Percentiles rank a stretch among this genome's conserved stretches.
phyloP scores from a whole-genome alignment of 2,888 invertebrate genomes.

The Nesidiocoris tenuis region DNA sequence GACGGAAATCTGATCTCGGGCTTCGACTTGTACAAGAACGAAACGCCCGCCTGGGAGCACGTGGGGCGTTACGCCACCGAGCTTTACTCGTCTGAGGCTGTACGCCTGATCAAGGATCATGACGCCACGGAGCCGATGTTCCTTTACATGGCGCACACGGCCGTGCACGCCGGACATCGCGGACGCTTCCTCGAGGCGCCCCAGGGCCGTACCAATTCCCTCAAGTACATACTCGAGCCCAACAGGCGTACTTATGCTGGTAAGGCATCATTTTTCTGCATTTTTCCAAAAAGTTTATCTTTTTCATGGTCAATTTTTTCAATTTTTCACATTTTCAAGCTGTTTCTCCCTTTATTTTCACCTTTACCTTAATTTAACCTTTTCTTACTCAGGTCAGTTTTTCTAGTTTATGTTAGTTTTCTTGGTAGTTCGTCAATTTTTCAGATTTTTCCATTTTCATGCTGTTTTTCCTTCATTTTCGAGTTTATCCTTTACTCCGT shows the following conservation, averaged over 20 bases:
- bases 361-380: too few relatives aligned
- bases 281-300: neutral
- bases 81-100: constrained; percentile 57
- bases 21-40: constrained; percentile 56
- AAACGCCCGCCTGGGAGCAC: constrained; percentile 53
- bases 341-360: too few relatives aligned
- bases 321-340: too few relatives aligned
- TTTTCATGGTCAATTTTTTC: neutral
- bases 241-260: constrained; percentile 73
- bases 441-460: too few relatives aligned
- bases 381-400: too few relatives aligned
- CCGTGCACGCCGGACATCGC: constrained; percentile 59
- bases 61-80: constrained; percentile 57
- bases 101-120: constrained; percentile 55
- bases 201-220: constrained; percentile 64
- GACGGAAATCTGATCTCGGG: constrained; percentile 53
- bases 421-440: too few relatives aligned
- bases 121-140: constrained; percentile 56
- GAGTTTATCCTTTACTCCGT: too few relatives aligned
- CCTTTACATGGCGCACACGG: constrained; percentile 59
- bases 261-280: too few relatives aligned
- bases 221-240: constrained; percentile 67
- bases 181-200: constrained; percentile 58
- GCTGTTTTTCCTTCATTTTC: too few relatives aligned
- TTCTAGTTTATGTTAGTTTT: too few relatives aligned